A percentile compares a stretch with the other conserved stretches of the same genome.
These are phyloP conservation scores for Macrotus californicus DNA, from an alignment of 2,113 vertebrate species.

Conservation along the genomic window DNA sequence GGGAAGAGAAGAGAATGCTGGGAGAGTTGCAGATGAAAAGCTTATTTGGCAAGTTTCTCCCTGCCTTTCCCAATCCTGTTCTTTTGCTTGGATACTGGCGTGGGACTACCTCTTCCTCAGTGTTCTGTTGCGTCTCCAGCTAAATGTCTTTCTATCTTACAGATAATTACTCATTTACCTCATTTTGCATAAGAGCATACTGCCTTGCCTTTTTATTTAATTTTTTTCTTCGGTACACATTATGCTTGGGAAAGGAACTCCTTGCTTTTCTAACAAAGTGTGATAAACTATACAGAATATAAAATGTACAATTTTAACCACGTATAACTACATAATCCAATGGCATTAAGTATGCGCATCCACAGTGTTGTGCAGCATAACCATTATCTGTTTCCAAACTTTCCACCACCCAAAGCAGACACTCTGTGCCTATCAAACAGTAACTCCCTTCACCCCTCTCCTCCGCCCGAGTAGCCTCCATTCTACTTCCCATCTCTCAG, in stretches of 20 bases:
- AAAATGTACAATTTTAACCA: not conserved
- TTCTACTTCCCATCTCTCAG: not conserved
- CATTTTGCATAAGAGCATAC: not conserved
- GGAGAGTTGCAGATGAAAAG: not conserved
- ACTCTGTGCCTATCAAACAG: not conserved
- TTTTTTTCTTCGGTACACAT: not conserved
- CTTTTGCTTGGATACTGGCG: not conserved
- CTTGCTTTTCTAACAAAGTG: not conserved
- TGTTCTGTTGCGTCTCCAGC: not conserved
- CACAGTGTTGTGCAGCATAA: not conserved
- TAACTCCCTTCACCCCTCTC: fast-evolving
- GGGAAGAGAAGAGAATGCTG: not conserved
- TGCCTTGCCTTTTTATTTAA: not conserved
- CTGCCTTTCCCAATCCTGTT: not conserved
- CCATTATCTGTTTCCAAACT: not conserved
- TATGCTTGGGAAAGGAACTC: not conserved
- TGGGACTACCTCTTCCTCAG: not conserved
- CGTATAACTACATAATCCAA: not conserved
- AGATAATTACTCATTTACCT: not conserved
- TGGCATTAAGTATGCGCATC: not conserved
- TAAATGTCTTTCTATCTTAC: not conserved
- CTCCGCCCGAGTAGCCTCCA: not conserved
- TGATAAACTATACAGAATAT: not conserved
- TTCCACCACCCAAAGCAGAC: not conserved
- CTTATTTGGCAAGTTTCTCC: not conserved